Conservation (phyloP, 2,888 invertebrate genomes). For the Malachius bipustulatus region DNA sequence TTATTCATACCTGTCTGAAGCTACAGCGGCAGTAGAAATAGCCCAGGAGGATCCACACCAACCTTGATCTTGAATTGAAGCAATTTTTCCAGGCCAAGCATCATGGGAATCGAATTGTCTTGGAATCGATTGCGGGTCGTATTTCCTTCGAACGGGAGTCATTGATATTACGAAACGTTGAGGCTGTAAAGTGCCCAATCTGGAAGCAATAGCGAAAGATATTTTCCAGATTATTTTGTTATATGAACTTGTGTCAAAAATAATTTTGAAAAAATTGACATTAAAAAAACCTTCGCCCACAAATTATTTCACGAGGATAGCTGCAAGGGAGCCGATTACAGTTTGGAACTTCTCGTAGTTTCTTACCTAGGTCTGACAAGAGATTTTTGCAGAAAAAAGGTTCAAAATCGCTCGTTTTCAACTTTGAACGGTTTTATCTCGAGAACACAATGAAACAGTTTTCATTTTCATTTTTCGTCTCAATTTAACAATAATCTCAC, state of each 20-base stretch:
- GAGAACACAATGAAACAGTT: no score
- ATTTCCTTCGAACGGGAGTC: constrained; percentile 46
- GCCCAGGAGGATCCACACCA: constrained; percentile 91
- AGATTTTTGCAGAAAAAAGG: no score
- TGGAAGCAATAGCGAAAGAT: no score
- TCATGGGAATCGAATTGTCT: constrained; percentile 61
- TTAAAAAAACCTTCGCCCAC: no score
- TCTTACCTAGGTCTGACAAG: constrained; percentile 21
- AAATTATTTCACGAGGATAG: no score
- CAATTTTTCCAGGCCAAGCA: constrained; percentile 64
- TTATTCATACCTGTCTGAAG: constrained; percentile 55
- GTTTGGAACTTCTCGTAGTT: background rate
- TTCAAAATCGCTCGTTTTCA: no score
- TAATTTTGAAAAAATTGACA: no score
- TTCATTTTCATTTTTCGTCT: no score
- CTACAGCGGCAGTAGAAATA: constrained; percentile 69
- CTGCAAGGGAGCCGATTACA: background rate
- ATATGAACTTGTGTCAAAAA: no score
- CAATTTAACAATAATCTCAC: no score
- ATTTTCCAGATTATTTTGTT: no score
- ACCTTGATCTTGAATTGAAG: constrained; percentile 58
- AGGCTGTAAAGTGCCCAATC: constrained; percentile 43
- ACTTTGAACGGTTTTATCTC: no score
- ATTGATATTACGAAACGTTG: constrained; percentile 42
- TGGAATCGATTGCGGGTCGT: constrained; percentile 51